Evolutionary conservation across 2,888 invertebrate genomes (phyloP), one percentile per base, ranked within the genome.

Genomic region (Crossocerus cetratus): DNA sequence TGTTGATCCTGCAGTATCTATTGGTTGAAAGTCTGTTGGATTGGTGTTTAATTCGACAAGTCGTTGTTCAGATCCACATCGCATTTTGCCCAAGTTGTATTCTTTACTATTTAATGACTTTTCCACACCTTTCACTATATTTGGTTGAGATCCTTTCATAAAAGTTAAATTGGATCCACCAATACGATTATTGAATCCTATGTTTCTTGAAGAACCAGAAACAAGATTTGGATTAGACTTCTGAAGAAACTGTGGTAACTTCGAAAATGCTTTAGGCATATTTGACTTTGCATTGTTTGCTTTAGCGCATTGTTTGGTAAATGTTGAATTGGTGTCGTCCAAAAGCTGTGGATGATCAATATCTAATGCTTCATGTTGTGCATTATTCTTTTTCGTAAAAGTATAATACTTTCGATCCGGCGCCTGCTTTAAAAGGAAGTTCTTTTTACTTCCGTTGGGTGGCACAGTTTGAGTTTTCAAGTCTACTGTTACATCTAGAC

Each of bases 161-260:
- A 82, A 89, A 5, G 82, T 83, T n/a, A 79, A 73, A 43, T 69
- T 81, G 4, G 85, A 69, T 42, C 70, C 42, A 5, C 70, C 62
- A 2, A 65, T 45, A 21, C 54, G 57, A 2, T 49, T 54, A 1
- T 57, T 21, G 1, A 44, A 64, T 14, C 54, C 62, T 0, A 64
- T 61, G 49, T 78, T 67, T 32, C 83, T 88, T 32, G 84, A 61
- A 1, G 86, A 75, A 54, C 72, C 84, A 2, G 86, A 86, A n/a
- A 84, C 79, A 0, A 90, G 82, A 86, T 90, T 90, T 0, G 90
- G 90, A 86, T 90, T 89, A 0, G 90, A 90, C 42, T 89, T 90
- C 65, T 89, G 90, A 54, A 90, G 79, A 14, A 83, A 84, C 23
- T 87, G 86, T 0, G 90, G 89, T 44, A 89, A 78, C 22, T 86